phyloP scores from a whole-genome alignment of 2,888 invertebrate species.

The Agrotis clavis region DNA sequence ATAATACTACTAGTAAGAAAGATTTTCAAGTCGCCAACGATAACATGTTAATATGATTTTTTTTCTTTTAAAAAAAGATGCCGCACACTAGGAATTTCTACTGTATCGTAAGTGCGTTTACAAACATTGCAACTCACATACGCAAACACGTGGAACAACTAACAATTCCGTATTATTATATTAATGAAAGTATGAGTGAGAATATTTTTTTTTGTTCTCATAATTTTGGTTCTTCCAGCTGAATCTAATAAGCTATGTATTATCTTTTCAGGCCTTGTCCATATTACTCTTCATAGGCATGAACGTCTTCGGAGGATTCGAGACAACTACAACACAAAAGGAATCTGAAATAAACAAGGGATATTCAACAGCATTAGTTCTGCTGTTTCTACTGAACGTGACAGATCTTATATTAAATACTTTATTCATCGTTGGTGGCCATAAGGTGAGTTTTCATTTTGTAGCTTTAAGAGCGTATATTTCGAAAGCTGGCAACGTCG shows the following conservation, averaged over 20 bases:
- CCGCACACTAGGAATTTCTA: too few species aligned
- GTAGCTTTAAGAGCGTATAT: too few species aligned
- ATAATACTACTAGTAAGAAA: neutral
- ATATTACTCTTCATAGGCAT: neutral
- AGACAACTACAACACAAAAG: neutral
- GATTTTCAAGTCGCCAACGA: neutral
- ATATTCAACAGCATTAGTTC: neutral
- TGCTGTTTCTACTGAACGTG: conserved; percentile 10
- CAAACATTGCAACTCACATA: too few species aligned
- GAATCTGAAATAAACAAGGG: neutral
- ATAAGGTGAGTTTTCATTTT: conserved; percentile 29
- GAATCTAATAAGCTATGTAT: neutral
- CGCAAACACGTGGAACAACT: too few species aligned
- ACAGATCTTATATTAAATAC: conserved; percentile 25
- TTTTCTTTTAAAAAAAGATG: too few species aligned
- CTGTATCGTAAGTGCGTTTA: too few species aligned
- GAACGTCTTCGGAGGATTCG: neutral
- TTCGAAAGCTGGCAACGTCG: too few species aligned
- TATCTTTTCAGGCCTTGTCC: conserved; percentile 22
- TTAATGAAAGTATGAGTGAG: too few species aligned
- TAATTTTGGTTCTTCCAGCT: too few species aligned
- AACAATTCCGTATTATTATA: too few species aligned
- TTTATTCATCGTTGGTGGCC: conserved; percentile 39
- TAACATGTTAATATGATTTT: neutral
- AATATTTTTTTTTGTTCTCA: too few species aligned